Conservation (phyloP, 2,888 invertebrate species). For the Orthosia incerta region DNA sequence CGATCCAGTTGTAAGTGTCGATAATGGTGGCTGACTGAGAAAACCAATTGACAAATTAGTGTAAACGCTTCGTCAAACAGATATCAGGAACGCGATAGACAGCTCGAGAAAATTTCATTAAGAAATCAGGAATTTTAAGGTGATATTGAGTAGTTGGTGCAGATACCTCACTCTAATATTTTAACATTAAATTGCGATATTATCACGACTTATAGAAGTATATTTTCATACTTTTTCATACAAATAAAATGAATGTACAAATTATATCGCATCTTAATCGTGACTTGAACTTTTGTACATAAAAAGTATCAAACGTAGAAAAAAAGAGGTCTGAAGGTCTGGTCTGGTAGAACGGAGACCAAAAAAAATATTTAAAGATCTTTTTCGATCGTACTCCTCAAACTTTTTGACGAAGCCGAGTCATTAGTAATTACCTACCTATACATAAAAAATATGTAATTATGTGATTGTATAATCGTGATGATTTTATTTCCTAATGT, state of each 20-base stretch:
- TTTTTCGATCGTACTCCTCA: conserved; percentile 47
- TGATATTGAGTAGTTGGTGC: conserved; percentile 20
- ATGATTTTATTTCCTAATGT: conserved; percentile 60
- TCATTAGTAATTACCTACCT: conserved; percentile 66
- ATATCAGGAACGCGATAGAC: conserved; percentile 66
- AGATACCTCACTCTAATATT: conserved; percentile 42
- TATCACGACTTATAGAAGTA: conserved; percentile 49
- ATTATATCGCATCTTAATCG: conserved; percentile 50
- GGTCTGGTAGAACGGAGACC: too few relatives aligned
- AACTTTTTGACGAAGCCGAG: conserved; percentile 65
- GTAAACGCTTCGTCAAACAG: conserved; percentile 70
- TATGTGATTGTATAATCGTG: conserved; percentile 62
- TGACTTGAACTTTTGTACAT: conserved; percentile 9
- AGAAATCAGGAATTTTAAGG: conserved; percentile 8
- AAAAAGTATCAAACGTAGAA: background rate
- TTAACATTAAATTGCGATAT: conserved; percentile 44
- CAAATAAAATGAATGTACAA: conserved; percentile 61
- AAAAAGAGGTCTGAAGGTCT: background rate
- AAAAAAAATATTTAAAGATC: background rate
- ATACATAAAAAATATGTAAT: conserved; percentile 56
- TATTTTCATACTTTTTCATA: conserved; percentile 66
- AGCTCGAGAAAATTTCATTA: conserved; percentile 32
- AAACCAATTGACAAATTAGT: conserved; percentile 74
- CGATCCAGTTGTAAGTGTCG: conserved; percentile 72
- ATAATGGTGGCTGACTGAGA: conserved; percentile 75